phyloP scores from a whole-genome alignment of 2,888 invertebrate species.

The Monochamus alternatus region DNA sequence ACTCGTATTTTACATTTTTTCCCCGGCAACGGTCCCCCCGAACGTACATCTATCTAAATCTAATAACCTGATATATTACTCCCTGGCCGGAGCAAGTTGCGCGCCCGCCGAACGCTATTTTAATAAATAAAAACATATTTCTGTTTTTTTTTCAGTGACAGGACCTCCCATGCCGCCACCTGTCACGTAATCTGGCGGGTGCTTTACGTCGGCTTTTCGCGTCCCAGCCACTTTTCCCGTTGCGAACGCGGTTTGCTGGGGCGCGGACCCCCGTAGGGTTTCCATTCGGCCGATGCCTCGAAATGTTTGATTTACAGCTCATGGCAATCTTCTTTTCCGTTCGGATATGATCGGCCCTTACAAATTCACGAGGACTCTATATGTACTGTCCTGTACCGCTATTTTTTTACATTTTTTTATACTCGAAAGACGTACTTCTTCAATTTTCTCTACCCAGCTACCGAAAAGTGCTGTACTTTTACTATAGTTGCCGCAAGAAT shows the following conservation, averaged over 20 bases:
- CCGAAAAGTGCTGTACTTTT: no score
- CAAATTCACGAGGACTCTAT: neutral
- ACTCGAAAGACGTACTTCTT: no score
- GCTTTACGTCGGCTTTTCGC: constrained; percentile 37
- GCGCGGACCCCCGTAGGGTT: neutral
- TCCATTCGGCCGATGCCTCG: neutral
- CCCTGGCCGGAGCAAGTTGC: constrained; percentile 47
- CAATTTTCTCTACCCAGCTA: no score
- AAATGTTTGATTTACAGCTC: neutral
- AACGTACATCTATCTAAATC: constrained; percentile 50
- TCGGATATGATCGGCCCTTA: neutral
- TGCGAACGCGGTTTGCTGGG: constrained; percentile 9
- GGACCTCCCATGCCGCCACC: constrained; percentile 46
- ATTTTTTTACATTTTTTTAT: no score
- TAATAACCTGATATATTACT: constrained; percentile 55
- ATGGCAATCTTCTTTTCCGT: neutral
- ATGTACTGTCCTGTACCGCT: no score
- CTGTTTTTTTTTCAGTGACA: constrained; percentile 54
- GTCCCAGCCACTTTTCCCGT: constrained; percentile 17
- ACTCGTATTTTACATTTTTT: constrained; percentile 32
- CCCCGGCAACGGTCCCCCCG: constrained; percentile 31
- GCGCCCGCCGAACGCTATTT: constrained; percentile 47
- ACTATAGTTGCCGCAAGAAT: no score
- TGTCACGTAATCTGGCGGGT: constrained; percentile 43
- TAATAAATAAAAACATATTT: constrained; percentile 58